These are phyloP conservation scores for Erpobdella octoculata DNA, from an alignment of 2,888 invertebrate species.

Conservation along the genomic window DNA sequence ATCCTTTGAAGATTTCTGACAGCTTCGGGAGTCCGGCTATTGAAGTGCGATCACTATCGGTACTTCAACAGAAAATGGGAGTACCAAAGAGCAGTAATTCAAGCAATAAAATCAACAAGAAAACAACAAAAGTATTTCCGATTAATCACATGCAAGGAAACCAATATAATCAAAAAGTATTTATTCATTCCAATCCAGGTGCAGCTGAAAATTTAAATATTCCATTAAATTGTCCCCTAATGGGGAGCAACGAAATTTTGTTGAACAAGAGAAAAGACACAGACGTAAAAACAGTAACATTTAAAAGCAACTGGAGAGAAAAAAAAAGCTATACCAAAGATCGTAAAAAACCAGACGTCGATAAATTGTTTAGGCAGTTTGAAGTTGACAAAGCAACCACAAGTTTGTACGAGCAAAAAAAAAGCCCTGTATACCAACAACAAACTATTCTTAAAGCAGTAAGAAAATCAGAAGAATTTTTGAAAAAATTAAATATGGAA, in stretches of 20 bases:
- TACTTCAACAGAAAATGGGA: background rate
- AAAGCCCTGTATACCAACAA: background rate
- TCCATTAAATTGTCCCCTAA: no score
- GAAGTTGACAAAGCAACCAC: background rate
- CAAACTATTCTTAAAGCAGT: background rate
- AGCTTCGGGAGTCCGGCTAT: conserved; percentile 18
- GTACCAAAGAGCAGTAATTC: background rate
- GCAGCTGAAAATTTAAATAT: no score
- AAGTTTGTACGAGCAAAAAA: no score
- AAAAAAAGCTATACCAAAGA: no score
- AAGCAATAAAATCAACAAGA: background rate
- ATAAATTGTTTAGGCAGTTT: no score
- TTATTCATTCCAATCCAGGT: no score
- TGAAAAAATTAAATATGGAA: no score
- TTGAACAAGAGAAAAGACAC: background rate
- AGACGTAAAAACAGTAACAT: background rate
- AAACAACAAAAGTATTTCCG: background rate
- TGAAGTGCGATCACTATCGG: background rate
- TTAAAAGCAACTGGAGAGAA: background rate
- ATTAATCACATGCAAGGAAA: no score
- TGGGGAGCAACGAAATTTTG: background rate
- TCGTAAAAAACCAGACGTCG: no score
- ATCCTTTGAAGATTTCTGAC: conserved; percentile 17
- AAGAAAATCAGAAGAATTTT: background rate
- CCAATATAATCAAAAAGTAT: no score